Evolutionary conservation across 2,113 vertebrate species (phyloP), one percentile per base, ranked within the genome.

Genomic region (Lepidothrix coronata): DNA sequence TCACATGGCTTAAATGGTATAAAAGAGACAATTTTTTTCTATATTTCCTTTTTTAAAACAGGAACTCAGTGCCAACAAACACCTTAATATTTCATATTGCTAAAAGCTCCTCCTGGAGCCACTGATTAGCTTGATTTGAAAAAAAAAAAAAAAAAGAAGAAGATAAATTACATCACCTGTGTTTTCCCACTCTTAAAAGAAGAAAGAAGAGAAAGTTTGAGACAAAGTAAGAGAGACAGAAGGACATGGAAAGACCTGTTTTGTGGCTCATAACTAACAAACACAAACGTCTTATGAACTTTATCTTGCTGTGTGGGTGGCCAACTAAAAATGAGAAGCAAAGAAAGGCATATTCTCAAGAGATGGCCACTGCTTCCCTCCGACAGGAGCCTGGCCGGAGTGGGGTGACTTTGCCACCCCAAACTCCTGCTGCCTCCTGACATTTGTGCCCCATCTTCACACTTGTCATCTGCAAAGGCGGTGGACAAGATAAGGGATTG

Each of bases 271-370:
- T 98, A 98, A 98, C 98, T 97, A 98, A 98, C 89, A 97, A 98
- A 98, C 95, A 98, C 98, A 98, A 98, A 98, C 91, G 63, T 97
- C 97, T 95, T 84, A 97, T 95, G 96, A 98, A 98, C 97, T 98
- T 99, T 98, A 98, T 98, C 98, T 98, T 98, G 97, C 72, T 92
- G 92, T 94, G 88, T 97, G 94, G 94, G 94, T 94, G 96, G 96
- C 95, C 98, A 98, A 98, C 98, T 98, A 98, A 98, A 98, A 98
- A 95, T 89, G 72, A 80, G 97, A 96, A 97, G 95, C 85, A 97
- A 97, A 92, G 85, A 95, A 98, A 98, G 97, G 87, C 95, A 96
- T 93, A 95, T 98, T 97, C 97, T 97, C 95, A 96, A 94, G 96
- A 96, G 94, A 97, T 92, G 80, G 89, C 95, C 97, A 96, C 91